Evolutionary conservation across 2,113 vertebrate genomes (phyloP).

Genomic region (Neotoma lepida): DNA sequence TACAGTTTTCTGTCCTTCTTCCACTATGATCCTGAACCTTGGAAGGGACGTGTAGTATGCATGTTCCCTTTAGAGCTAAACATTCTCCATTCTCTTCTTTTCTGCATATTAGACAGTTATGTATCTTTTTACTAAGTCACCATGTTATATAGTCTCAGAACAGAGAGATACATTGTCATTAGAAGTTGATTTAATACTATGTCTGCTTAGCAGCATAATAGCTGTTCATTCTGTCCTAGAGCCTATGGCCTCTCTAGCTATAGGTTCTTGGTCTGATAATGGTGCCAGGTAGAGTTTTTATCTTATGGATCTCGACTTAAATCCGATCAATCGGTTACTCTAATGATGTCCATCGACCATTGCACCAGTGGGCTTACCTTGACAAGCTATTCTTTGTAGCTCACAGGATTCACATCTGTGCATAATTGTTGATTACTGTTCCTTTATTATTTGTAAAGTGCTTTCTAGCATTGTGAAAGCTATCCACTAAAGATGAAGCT

Average conservation of each 20-base stretch:
- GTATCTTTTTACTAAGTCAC: not conserved
- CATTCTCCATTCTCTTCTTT: not conserved
- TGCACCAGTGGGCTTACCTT: not conserved
- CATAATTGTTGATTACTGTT: not conserved
- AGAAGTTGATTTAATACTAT: not conserved
- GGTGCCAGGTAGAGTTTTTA: not conserved
- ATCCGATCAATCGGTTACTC: not conserved
- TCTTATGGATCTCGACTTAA: not conserved
- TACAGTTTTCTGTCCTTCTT: not conserved
- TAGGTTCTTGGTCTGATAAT: not conserved
- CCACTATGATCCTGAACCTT: not conserved
- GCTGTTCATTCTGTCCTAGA: not conserved
- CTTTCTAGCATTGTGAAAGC: not conserved
- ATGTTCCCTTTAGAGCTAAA: not conserved
- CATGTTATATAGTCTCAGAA: not conserved
- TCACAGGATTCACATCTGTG: not conserved
- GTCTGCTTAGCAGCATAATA: too few species aligned
- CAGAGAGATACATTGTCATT: not conserved
- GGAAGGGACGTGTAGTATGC: fast-evolving
- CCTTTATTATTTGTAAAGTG: not conserved
- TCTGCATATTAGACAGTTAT: not conserved
- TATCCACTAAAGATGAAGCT: not conserved
- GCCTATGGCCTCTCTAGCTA: not conserved
- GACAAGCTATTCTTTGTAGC: not conserved
- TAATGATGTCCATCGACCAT: fast-evolving